phyloP scores from a whole-genome alignment of 2,888 invertebrate genomes.

The Hyles lineata region DNA sequence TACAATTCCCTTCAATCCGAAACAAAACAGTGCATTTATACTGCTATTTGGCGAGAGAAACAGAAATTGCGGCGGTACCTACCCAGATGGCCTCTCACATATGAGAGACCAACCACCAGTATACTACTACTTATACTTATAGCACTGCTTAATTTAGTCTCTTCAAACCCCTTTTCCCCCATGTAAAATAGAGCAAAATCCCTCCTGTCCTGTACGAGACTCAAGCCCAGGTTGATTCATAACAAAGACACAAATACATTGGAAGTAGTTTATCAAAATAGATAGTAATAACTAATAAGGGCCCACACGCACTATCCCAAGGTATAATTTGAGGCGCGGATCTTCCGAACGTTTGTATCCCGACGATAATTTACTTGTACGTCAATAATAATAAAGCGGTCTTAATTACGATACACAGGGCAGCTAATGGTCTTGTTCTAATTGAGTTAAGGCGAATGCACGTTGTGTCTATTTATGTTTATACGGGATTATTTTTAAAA shows the following conservation, averaged over 20 bases:
- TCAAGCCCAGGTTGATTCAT: neutral
- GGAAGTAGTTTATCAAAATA: constrained; percentile 8
- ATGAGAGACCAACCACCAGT: too few species aligned
- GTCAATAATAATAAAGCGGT: constrained; percentile 52
- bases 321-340: constrained; percentile 48
- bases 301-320: constrained; percentile 31
- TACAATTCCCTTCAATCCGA: too few species aligned
- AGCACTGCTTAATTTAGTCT: too few species aligned
- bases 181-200: too few species aligned
- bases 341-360: constrained; percentile 49
- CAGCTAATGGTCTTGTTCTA: constrained; percentile 37
- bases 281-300: neutral
- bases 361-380: constrained; percentile 46
- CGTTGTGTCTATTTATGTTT: neutral
- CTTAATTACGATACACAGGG: constrained; percentile 45
- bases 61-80: too few species aligned
- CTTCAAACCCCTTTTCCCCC: too few species aligned
- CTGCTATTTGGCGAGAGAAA: too few species aligned
- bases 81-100: too few species aligned
- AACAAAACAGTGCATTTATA: too few species aligned
- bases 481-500: neutral
- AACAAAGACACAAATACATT: neutral
- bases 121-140: too few species aligned
- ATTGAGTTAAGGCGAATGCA: constrained; percentile 26
- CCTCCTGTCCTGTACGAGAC: too few species aligned